Percentiles rank a stretch among this genome's conserved stretches.
These are phyloP conservation scores for Amblyjoppa proteus DNA, from an alignment of 2,888 invertebrate genomes.

Conservation along the genomic window DNA sequence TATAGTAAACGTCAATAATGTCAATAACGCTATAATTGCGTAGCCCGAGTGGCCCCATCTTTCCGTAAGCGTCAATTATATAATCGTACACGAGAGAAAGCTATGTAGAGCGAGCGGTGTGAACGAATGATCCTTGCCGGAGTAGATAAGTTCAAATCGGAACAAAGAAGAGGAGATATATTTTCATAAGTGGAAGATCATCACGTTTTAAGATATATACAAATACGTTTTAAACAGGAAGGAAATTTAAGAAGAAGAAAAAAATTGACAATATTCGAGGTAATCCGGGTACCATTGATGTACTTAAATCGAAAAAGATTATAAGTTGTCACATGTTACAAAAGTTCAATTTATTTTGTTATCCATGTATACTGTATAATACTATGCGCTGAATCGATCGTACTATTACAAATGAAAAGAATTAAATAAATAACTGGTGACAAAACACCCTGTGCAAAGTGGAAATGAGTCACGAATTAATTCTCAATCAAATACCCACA, in stretches of 20 bases:
- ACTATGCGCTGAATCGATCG: conserved; percentile 25
- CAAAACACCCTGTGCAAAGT: neutral
- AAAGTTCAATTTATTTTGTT: conserved; percentile 64
- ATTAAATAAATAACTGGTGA: neutral
- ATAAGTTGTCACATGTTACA: conserved; percentile 60
- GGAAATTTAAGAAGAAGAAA: conserved; percentile 13
- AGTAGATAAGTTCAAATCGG: neutral
- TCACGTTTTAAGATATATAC: neutral
- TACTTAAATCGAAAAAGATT: conserved; percentile 67
- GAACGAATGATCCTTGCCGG: conserved; percentile 5
- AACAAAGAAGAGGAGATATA: neutral
- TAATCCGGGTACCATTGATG: conserved; percentile 62
- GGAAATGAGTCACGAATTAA: neutral
- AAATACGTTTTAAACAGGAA: conserved; percentile 7
- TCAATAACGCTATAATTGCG: conserved; percentile 39
- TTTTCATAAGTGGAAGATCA: conserved; percentile 9
- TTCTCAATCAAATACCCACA: neutral
- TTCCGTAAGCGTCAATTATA: conserved; percentile 52
- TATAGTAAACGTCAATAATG: conserved; percentile 23
- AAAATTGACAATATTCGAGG: conserved; percentile 49
- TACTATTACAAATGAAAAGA: neutral
- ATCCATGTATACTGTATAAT: conserved; percentile 43
- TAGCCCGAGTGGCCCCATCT: neutral
- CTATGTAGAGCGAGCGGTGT: neutral
- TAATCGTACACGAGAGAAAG: conserved; percentile 12